These are phyloP conservation scores for Gasteruption jaculator DNA, from an alignment of 2,888 invertebrate species.

Conservation along the genomic window DNA sequence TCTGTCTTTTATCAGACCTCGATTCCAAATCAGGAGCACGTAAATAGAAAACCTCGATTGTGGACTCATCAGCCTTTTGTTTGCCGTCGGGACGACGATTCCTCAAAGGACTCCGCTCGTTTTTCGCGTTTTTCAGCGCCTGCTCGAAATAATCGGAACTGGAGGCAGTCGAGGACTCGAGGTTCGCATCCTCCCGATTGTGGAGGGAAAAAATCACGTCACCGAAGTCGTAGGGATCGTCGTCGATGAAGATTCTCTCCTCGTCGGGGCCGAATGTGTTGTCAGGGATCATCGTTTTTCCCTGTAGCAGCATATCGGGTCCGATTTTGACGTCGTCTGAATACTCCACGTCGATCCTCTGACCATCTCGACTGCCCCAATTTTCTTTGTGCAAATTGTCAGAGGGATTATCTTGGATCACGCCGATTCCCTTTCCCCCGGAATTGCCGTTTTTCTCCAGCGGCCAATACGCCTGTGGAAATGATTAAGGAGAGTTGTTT, in stretches of 20 bases:
- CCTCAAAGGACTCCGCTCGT: constrained; percentile 20
- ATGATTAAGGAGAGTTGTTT: neutral
- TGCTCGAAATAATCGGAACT: constrained; percentile 34
- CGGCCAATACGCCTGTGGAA: constrained; percentile 72
- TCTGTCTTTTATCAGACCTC: no score
- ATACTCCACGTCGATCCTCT: neutral
- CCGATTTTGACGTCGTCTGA: neutral
- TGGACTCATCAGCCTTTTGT: no score
- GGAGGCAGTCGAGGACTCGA: constrained; percentile 13
- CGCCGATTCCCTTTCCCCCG: no score
- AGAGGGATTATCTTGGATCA: constrained; percentile 18
- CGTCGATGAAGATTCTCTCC: constrained; percentile 47
- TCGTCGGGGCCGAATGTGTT: constrained; percentile 46
- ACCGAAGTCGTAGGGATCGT: constrained; percentile 42
- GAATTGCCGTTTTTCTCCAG: constrained; percentile 69
- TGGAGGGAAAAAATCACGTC: constrained; percentile 38
- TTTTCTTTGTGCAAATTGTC: neutral
- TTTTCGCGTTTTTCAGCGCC: constrained; percentile 34
- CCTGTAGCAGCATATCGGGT: no score
- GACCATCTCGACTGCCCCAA: neutral
- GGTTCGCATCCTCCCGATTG: constrained; percentile 16
- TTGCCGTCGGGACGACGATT: constrained; percentile 9
- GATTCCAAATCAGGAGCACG: no score
- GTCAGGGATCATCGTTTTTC: constrained; percentile 42
- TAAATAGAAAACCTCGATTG: no score